Evolutionary conservation across 2,888 invertebrate genomes (phyloP).

Genomic region (Archips crataeganus): DNA sequence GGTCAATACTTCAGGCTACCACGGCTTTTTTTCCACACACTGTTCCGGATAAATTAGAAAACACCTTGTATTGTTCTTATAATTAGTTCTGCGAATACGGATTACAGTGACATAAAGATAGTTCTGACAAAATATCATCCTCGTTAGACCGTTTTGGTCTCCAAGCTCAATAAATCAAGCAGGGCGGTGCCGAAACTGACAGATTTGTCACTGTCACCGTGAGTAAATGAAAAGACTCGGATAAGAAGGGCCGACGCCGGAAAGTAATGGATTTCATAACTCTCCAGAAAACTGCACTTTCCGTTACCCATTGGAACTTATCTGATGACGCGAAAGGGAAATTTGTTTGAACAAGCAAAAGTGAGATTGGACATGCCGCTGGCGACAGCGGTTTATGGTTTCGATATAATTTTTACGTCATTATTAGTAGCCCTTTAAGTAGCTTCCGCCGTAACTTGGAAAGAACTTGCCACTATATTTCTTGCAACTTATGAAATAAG

Average conservation of each 20-base stretch:
- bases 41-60: no score
- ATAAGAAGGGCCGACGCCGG: conserved; percentile 49
- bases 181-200: conserved; percentile 53
- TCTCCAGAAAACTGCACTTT: conserved; percentile 40
- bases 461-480: no score
- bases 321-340: conserved; percentile 30
- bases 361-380: background rate
- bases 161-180: conserved; percentile 60
- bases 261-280: conserved; percentile 47
- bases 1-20: no score
- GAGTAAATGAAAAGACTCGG: conserved; percentile 61
- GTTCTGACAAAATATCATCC: conserved; percentile 44
- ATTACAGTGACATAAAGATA: conserved; percentile 20
- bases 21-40: no score
- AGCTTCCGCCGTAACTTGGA: background rate
- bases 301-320: conserved; percentile 31
- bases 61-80: no score
- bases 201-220: conserved; percentile 69
- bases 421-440: background rate
- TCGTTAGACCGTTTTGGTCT: conserved; percentile 51
- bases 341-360: conserved; percentile 25
- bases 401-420: conserved; percentile 7
- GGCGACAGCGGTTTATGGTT: background rate
- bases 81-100: background rate
- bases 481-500: no score